Percentiles rank a stretch among this genome's conserved stretches.
phyloP scores from a whole-genome alignment of 1,140 invertebrate genomes.

The Drosophila miranda region DNA sequence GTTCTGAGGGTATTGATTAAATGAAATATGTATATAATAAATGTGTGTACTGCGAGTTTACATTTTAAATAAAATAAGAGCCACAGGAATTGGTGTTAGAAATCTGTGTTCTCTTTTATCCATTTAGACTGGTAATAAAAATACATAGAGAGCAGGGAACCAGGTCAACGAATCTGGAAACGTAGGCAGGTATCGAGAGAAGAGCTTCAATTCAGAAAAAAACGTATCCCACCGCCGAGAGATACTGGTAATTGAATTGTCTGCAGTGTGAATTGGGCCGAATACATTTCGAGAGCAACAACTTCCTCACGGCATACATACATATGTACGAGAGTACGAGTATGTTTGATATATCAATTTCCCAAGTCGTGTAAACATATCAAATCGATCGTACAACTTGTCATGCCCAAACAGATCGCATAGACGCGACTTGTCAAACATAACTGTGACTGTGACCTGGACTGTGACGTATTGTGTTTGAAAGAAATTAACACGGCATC shows the following conservation, averaged over 20 bases:
- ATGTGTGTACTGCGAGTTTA: neutral
- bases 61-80: neutral
- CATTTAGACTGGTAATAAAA: constrained; percentile 23
- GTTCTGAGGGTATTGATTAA: constrained; percentile 28
- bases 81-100: neutral
- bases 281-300: constrained; percentile 26
- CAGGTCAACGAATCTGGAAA: constrained; percentile 29
- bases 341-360: constrained; percentile 77
- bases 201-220: constrained; percentile 29
- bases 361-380: constrained; percentile 64
- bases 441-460: constrained; percentile 26
- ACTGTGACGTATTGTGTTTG: constrained; percentile 71
- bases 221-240: constrained; percentile 25
- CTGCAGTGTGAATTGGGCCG: constrained; percentile 26
- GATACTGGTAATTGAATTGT: constrained; percentile 21
- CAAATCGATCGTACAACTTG: constrained; percentile 75
- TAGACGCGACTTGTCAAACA: constrained; percentile 52
- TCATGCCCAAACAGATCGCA: constrained; percentile 71
- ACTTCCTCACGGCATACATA: constrained; percentile 5
- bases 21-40: too few species aligned
- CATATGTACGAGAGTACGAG: neutral
- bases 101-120: constrained; percentile 3
- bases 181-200: constrained; percentile 37
- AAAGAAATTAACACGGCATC: constrained; percentile 73
- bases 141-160: constrained; percentile 9